Base-by-base conservation (phyloP, 2,113 vertebrate species). In the Cnemophilus loriae region DNA sequence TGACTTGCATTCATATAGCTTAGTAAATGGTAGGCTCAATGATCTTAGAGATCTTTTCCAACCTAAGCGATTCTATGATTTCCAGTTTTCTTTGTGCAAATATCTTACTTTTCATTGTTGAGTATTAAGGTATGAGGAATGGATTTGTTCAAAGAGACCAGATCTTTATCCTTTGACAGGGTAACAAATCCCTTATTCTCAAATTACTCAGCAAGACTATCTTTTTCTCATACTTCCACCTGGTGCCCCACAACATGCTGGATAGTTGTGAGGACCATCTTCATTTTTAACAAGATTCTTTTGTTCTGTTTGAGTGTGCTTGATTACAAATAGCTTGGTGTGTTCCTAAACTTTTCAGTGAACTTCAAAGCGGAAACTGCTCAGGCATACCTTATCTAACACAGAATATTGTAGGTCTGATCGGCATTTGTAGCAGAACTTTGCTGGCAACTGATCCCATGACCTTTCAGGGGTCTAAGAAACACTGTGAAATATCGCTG, bases 401-500 rank as follows among this genome's bases (percentile, higher is more conserved):
- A 74, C 19, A 67, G 67, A 91, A 61, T 80, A 16, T 24, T 90
- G 47, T 55, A 69, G 39, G 37, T 81, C 85, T 88, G 75, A 86
- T 88, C 42, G 20, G 12, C 15, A 60, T 90, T 95, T 81, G 39
- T 55, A 84, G 82, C 52, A 90, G 71, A 96, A 92, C 56, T 93
- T 88, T 81, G 46, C 27, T 16, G 26, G 79, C 60, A 88, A 81
- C 63, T 56, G 85, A 90, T 93, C 78, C 59, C 19, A 28, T 47
- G 90, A 93, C 91, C 50, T 83, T 95, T 94, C 52, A 52, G 39
- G 33, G 59, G 39, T 67, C 92, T 92, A 77, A 93, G 75, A 86
- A 95, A 71, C 47, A 39, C 19, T 55, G 67, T 65, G 93, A 93
- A 95, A 86, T 85, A 93, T 78, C 86, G 55, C 44, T 86, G 55